Conservation (phyloP, 2,797 vertebrate species). For the Chrosomus eos region DNA sequence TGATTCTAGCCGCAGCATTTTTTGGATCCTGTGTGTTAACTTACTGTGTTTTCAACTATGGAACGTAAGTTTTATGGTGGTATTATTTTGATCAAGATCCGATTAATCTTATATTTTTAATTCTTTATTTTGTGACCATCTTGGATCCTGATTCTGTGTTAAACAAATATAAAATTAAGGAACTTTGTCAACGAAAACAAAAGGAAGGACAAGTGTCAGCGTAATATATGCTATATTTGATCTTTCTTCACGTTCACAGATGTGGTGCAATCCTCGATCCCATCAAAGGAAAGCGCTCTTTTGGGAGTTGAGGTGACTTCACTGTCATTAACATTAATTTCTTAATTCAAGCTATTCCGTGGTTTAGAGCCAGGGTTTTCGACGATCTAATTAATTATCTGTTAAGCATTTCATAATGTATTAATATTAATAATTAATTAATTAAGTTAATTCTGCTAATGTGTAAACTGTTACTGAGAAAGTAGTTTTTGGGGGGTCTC, state of each 20-base stretch:
- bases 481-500: too few species aligned
- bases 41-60: slow-evolving; percentile 7
- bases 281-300: not conserved
- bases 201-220: not conserved
- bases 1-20: not conserved
- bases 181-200: not conserved
- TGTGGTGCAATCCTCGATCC: slow-evolving; percentile 7
- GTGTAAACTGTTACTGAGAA: not conserved
- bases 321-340: not conserved
- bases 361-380: not conserved
- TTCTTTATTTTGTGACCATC: not conserved
- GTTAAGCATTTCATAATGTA: not conserved
- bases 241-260: not conserved
- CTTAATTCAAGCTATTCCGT: not conserved
- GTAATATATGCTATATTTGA: not conserved
- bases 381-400: not conserved
- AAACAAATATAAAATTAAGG: too few species aligned
- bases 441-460: not conserved
- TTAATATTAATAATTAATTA: not conserved
- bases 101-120: not conserved
- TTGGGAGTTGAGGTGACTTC: slow-evolving; percentile 44
- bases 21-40: not conserved
- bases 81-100: not conserved
- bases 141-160: not conserved
- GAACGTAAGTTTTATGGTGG: slow-evolving; percentile 9